These are phyloP conservation scores for Beris morrisii DNA, from an alignment of 2,888 invertebrate genomes.

Conservation along the genomic window DNA sequence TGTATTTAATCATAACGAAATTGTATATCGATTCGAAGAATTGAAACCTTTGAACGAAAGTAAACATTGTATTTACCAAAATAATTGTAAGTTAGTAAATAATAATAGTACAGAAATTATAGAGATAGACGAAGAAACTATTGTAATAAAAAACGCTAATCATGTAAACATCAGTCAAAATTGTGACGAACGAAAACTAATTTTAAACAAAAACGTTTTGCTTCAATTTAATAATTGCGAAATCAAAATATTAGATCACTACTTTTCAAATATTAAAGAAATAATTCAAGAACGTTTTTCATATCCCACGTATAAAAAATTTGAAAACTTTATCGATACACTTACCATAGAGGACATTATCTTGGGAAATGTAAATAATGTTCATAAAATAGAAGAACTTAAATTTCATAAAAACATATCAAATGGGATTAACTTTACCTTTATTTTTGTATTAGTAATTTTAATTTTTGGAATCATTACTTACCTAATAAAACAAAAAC, in stretches of 20 bases:
- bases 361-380: background rate
- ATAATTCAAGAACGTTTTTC: conserved; percentile 18
- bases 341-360: conserved; percentile 1
- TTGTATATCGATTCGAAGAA: background rate
- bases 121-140: conserved; percentile 19
- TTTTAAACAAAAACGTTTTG: conserved; percentile 31
- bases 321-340: conserved; percentile 2
- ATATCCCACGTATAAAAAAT: background rate
- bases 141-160: conserved; percentile 30
- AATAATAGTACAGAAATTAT: conserved; percentile 1
- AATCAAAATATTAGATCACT: conserved; percentile 33
- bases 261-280: too few species aligned
- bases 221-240: conserved; percentile 33
- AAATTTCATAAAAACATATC: conserved; percentile 1
- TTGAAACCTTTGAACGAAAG: background rate
- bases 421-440: background rate
- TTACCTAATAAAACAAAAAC: too few species aligned
- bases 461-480: too few species aligned
- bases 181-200: conserved; percentile 31
- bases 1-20: too few species aligned
- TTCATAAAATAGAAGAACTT: background rate
- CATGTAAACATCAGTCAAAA: conserved; percentile 18
- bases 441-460: background rate
- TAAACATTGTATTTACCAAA: too few species aligned
- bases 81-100: background rate